Evolutionary conservation across 2,113 vertebrate genomes (phyloP).

Genomic region (Eurypyga helias): DNA sequence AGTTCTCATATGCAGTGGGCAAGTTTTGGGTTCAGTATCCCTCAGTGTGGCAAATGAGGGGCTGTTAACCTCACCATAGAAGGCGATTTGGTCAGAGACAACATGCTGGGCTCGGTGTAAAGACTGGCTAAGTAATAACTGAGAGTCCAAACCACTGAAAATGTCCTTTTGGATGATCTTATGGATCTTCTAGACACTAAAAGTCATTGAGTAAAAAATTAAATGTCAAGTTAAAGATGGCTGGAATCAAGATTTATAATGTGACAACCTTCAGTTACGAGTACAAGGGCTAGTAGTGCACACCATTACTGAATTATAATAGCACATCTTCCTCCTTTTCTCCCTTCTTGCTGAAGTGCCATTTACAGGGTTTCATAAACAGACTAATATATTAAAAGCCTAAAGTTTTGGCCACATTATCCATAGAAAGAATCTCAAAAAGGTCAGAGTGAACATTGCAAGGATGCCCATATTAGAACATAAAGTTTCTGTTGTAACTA

Average conservation of each 20-base stretch:
- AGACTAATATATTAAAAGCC: background rate
- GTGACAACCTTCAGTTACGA: background rate
- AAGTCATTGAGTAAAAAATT: background rate
- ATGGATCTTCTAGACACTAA: background rate
- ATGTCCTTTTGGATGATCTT: background rate
- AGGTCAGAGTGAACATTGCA: background rate
- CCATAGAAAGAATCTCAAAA: background rate
- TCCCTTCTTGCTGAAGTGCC: background rate
- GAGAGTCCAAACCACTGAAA: background rate
- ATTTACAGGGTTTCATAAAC: background rate
- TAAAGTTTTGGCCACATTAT: background rate
- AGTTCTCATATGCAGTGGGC: background rate
- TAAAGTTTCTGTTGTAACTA: background rate
- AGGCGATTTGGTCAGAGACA: background rate
- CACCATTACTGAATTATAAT: background rate
- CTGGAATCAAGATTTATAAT: background rate
- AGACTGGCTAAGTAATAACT: background rate
- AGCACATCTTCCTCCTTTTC: background rate
- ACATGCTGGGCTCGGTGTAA: rapidly evolving
- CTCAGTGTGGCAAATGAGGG: background rate
- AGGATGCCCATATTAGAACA: background rate
- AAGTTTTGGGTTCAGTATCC: background rate
- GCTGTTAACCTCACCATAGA: rapidly evolving
- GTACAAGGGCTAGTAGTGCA: background rate
- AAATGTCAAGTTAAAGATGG: background rate